Conservation (phyloP, 1,140 invertebrate species). For the Drosophila kohkoa region DNA sequence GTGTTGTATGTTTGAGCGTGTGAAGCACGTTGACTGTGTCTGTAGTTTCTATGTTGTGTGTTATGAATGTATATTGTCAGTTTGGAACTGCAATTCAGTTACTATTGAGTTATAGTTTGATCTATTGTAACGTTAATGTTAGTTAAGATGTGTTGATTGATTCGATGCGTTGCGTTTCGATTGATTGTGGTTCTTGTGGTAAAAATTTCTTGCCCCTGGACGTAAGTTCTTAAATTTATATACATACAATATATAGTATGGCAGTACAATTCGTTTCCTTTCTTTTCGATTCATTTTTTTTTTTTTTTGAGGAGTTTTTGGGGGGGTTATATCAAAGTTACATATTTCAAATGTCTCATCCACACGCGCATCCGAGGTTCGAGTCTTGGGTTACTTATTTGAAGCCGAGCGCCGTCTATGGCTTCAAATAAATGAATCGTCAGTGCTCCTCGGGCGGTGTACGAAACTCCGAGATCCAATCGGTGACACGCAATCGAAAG, state of each 20-base stretch:
- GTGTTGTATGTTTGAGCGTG: constrained; percentile 10
- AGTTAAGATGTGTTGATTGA: constrained; percentile 48
- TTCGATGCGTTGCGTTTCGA: constrained; percentile 18
- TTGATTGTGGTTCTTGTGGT: constrained; percentile 63
- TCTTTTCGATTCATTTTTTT: neutral
- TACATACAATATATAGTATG: constrained; percentile 52
- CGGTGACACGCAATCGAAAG: constrained; percentile 76
- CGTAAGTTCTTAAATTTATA: constrained; percentile 59
- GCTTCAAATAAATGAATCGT: constrained; percentile 85
- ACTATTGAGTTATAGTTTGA: constrained; percentile 74
- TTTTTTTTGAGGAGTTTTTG: neutral
- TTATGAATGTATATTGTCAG: constrained; percentile 41
- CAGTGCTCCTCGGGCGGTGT: constrained; percentile 83
- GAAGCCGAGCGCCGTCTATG: constrained; percentile 74
- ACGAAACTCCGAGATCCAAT: constrained; percentile 81
- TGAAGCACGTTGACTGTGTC: constrained; percentile 71
- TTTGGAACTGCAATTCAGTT: constrained; percentile 77
- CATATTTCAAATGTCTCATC: constrained; percentile 35
- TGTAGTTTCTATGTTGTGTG: constrained; percentile 71
- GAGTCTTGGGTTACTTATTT: constrained; percentile 47
- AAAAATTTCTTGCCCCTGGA: constrained; percentile 69
- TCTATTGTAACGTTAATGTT: constrained; percentile 62
- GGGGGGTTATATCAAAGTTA: constrained; percentile 26
- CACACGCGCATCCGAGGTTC: constrained; percentile 73
- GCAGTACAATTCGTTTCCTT: constrained; percentile 45